A percentile compares a stretch with the other conserved stretches of the same genome.
Evolutionary conservation across 2,797 vertebrate species (phyloP).

Genomic region (Fringilla coelebs): DNA sequence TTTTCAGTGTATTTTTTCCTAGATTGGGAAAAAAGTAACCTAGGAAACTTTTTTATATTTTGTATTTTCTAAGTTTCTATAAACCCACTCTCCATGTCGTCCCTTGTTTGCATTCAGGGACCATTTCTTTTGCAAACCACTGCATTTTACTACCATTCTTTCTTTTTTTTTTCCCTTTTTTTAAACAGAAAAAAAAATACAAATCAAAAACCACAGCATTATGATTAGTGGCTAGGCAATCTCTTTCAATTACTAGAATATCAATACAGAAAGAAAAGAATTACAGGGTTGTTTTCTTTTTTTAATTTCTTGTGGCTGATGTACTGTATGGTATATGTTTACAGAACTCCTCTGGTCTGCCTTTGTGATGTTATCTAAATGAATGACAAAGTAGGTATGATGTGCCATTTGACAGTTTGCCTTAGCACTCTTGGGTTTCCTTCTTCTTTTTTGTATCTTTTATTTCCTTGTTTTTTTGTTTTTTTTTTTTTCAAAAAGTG

Average conservation of each 20-base stretch:
- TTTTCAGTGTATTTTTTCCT: constrained; percentile 73
- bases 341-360: constrained; percentile 74
- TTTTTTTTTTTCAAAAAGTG: constrained; percentile 29
- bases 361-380: constrained; percentile 77
- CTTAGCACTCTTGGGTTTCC: constrained; percentile 70
- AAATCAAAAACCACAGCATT: constrained; percentile 37
- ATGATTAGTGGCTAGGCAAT: constrained; percentile 63
- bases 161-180: constrained; percentile 18
- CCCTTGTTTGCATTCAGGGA: constrained; percentile 44
- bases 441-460: constrained; percentile 27
- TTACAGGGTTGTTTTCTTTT: constrained; percentile 76
- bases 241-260: constrained; percentile 63
- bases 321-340: constrained; percentile 80
- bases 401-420: constrained; percentile 78
- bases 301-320: constrained; percentile 72
- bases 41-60: constrained; percentile 74
- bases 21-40: constrained; percentile 49
- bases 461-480: neutral
- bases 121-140: constrained; percentile 61
- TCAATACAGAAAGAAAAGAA: constrained; percentile 77
- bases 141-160: constrained; percentile 38
- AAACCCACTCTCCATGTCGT: constrained; percentile 43
- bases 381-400: constrained; percentile 75
- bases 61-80: constrained; percentile 75
- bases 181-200: constrained; percentile 21